These are phyloP conservation scores for Peromyscus attwateri DNA, from an alignment of 2,797 vertebrate species.

Conservation along the genomic window DNA sequence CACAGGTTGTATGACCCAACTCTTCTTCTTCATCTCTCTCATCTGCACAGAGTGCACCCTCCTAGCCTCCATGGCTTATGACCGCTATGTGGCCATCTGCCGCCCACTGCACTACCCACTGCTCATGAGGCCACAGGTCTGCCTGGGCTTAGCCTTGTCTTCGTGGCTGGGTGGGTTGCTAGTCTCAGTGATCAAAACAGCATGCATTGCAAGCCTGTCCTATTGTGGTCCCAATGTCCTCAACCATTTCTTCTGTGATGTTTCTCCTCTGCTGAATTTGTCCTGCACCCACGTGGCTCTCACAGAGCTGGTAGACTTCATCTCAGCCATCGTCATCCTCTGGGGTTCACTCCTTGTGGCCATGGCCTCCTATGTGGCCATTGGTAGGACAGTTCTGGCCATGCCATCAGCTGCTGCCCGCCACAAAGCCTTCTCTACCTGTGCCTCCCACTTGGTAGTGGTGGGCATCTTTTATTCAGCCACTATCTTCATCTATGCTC, in stretches of 20 bases:
- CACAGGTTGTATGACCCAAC: constrained; percentile 55
- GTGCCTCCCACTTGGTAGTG: constrained; percentile 60
- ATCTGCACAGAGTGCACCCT: constrained; percentile 71
- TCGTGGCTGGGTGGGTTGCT: constrained; percentile 70
- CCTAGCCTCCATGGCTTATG: constrained; percentile 78
- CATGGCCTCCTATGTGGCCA: constrained; percentile 62
- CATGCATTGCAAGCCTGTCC: constrained; percentile 62
- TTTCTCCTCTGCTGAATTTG: constrained; percentile 77
- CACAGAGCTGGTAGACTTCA: constrained; percentile 74
- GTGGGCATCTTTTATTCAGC: constrained; percentile 68
- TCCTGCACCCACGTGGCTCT: constrained; percentile 75
- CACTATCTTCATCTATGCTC: constrained; percentile 68
- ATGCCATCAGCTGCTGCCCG: background rate
- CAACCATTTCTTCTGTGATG: constrained; percentile 83
- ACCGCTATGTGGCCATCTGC: constrained; percentile 79
- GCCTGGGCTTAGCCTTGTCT: constrained; percentile 12
- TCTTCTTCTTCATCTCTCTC: constrained; percentile 66
- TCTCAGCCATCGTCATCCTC: constrained; percentile 68
- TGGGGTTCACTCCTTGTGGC: constrained; percentile 5
- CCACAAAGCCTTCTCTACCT: constrained; percentile 70
- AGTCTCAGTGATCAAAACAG: constrained; percentile 53
- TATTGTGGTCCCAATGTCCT: constrained; percentile 77
- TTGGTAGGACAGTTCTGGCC: background rate
- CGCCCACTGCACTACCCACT: constrained; percentile 67
- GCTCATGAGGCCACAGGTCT: constrained; percentile 73